phyloP scores from a whole-genome alignment of 2,888 invertebrate species.

The Isotomurus palustris region DNA sequence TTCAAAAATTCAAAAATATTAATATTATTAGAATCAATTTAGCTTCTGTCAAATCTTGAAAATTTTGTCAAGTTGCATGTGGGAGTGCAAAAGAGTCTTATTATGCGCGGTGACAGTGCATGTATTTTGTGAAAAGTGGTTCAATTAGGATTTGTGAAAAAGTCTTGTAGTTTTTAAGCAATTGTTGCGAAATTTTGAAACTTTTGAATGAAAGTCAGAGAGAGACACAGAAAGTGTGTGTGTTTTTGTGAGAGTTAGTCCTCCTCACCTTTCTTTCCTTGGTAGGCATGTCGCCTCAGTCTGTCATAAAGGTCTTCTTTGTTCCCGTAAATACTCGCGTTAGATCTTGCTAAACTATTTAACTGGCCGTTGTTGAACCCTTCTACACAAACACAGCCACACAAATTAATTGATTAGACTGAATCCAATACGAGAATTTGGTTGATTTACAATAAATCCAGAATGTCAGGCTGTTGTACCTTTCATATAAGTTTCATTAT shows the following conservation, averaged over 20 bases:
- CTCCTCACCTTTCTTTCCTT: slow-evolving; percentile 91
- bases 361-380: slow-evolving; percentile 71
- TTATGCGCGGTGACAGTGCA: no score
- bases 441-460: no score
- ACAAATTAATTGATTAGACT: no score
- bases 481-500: slow-evolving; percentile 94
- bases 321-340: slow-evolving; percentile 89
- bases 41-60: not conserved
- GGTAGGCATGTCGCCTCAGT: slow-evolving; percentile 89
- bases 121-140: no score
- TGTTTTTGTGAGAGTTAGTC: slow-evolving; percentile 8
- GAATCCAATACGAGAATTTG: no score
- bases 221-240: no score
- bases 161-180: no score
- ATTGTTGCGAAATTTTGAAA: slow-evolving; percentile 8
- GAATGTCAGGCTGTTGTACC: slow-evolving; percentile 48
- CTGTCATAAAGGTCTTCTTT: slow-evolving; percentile 94
- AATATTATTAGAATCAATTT: not conserved
- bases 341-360: slow-evolving; percentile 88
- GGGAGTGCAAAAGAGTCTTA: no score
- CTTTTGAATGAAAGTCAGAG: not conserved
- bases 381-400: no score
- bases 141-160: no score
- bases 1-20: slow-evolving; percentile 18
- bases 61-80: no score